A percentile compares a stretch with the other conserved stretches of the same genome.
Conservation (phyloP, 35 echinoderm and acorn worm genomes). For the Stichopus chloronotus region DNA sequence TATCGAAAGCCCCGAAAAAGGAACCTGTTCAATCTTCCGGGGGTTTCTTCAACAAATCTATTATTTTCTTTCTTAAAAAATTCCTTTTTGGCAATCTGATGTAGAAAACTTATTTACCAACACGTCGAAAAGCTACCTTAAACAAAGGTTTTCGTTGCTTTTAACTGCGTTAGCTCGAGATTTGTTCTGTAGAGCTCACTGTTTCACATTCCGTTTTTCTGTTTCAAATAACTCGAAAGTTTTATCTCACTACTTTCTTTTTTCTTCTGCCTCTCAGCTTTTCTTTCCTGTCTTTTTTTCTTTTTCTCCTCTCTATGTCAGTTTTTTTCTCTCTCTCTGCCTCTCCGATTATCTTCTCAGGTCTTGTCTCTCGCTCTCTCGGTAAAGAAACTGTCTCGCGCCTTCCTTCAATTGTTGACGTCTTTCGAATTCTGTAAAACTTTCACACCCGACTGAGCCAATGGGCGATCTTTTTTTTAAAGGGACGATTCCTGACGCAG, state of each 20-base stretch:
- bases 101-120: too few relatives aligned
- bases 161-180: too few relatives aligned
- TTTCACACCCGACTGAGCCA: neutral
- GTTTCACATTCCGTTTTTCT: neutral
- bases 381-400: neutral
- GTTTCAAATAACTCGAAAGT: neutral
- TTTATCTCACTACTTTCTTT: neutral
- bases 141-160: too few relatives aligned
- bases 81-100: too few relatives aligned
- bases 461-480: neutral
- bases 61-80: too few relatives aligned
- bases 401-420: neutral
- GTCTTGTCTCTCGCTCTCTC: neutral
- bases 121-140: too few relatives aligned
- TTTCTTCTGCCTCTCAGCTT: too few relatives aligned
- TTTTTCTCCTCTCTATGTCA: too few relatives aligned
- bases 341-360: neutral
- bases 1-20: too few relatives aligned
- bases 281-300: too few relatives aligned
- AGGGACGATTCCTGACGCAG: neutral
- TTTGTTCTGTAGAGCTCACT: neutral
- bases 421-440: constrained; percentile 6
- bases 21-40: too few relatives aligned
- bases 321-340: neutral
- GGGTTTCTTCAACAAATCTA: too few relatives aligned